Evolutionary conservation across 2,113 vertebrate species (phyloP).

Genomic region (Erpornis zantholeuca): DNA sequence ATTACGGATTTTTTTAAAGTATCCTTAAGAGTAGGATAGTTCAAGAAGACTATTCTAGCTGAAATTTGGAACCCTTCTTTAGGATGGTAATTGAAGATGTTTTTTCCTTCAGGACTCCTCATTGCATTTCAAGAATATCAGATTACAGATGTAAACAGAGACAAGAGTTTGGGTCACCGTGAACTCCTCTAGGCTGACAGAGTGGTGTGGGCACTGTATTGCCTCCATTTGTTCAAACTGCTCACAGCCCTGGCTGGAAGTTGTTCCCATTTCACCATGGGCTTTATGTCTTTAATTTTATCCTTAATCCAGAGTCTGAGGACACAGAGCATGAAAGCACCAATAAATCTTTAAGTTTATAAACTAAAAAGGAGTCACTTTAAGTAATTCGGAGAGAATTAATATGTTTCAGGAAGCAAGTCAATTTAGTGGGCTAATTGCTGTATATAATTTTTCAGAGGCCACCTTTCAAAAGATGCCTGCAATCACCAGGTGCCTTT

Average conservation of each 20-base stretch:
- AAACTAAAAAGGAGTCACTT: constrained; percentile 13
- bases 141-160: background rate
- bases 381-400: constrained; percentile 35
- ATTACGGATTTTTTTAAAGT: background rate
- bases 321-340: background rate
- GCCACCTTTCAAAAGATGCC: constrained; percentile 26
- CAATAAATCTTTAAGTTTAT: constrained; percentile 41
- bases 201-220: background rate
- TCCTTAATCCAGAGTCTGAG: background rate
- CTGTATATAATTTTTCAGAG: background rate
- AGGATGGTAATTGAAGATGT: background rate
- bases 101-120: background rate
- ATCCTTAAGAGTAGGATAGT: background rate
- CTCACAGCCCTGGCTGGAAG: background rate
- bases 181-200: background rate
- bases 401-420: constrained; percentile 17
- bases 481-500: constrained; percentile 44
- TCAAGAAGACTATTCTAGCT: background rate
- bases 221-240: background rate
- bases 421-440: constrained; percentile 40
- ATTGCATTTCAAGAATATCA: background rate
- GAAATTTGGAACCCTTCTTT: background rate
- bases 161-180: background rate
- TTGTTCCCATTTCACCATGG: background rate
- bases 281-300: background rate